phyloP scores from a whole-genome alignment of 2,888 invertebrate species.

The Abrostola triplasia region DNA sequence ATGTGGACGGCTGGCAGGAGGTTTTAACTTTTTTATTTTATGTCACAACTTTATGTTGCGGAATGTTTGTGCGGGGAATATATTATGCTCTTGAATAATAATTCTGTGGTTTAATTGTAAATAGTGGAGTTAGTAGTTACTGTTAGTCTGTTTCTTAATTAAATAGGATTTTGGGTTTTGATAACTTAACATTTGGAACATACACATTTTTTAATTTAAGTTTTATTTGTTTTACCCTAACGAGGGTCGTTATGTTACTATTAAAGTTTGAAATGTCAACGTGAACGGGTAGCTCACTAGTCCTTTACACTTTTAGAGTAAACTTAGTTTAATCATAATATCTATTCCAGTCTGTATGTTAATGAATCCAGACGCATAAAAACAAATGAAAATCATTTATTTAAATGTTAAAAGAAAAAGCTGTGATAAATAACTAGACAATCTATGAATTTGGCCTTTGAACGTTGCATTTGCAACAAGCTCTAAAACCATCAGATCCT shows the following conservation, averaged over 20 bases:
- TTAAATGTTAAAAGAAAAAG: neutral
- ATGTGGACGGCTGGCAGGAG: conserved; percentile 15
- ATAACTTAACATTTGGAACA: neutral
- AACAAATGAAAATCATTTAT: neutral
- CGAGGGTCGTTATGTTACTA: neutral
- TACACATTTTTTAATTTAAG: neutral
- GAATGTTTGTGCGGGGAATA: conserved; percentile 23
- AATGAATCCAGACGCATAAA: neutral
- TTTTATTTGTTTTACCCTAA: neutral
- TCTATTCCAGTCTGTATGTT: too few species aligned
- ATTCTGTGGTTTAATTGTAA: conserved; percentile 23
- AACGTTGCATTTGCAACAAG: too few species aligned
- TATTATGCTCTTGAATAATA: conserved; percentile 26
- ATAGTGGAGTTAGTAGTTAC: neutral
- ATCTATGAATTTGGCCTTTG: too few species aligned
- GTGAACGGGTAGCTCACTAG: too few species aligned
- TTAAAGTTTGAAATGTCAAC: too few species aligned
- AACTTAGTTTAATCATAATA: too few species aligned
- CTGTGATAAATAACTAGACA: too few species aligned
- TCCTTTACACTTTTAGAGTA: too few species aligned
- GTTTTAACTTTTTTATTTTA: conserved; percentile 26
- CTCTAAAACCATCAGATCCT: too few species aligned
- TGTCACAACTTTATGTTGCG: conserved; percentile 21
- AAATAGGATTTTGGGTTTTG: too few species aligned
- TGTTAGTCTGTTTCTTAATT: conserved; percentile 1